Evolutionary conservation across 2,113 vertebrate species (phyloP), one percentile per base, ranked within the genome.

Genomic region (Malurus elegans): DNA sequence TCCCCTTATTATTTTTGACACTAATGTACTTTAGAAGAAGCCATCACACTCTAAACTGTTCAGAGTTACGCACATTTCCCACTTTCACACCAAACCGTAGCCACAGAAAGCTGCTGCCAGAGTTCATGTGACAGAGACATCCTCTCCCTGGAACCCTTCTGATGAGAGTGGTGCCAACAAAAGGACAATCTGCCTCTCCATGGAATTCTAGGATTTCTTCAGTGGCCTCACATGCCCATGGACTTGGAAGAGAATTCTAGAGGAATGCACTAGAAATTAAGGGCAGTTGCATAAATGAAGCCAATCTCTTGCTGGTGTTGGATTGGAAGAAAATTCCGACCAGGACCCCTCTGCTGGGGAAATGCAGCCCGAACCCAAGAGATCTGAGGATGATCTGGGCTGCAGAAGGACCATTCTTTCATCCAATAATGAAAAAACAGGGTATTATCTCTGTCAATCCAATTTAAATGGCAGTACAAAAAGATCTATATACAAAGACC

Each of bases 71-170:
- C 26, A 38, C 8, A 5, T 12, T 74, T 74, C 57, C 51, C 17
- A 18, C 3, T 2, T 11, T 53, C 12, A 5, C 50, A 89, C 9
- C 32, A 80, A 70, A 72, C 19, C 0, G 0, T 1, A 32, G n/a
- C 67, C 3, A 1, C 40, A 42, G 50, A 50, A 38, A 67, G 21
- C 29, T 64, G 42, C 3, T 6, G 42, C 1, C 0, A 2, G 24
- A 0, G 0, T 23, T 47, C 0, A 0, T 38, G 21, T 26, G 34
- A 53, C 45, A 47, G 65, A 45, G 42, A 32, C n/a, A 40, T 15
- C 32, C 9, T 34, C 40, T 45, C 42, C 36, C 19, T 25, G 25
- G 69, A 67, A 48, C n/a, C 34, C 32, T 72, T 48, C 62, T 53
- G 40, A 28, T 1, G 4, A 44, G 29, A 57, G 9, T 0, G 0